phyloP scores from a whole-genome alignment of 1,140 invertebrate species.

The Pseudobourletiella spinata region DNA sequence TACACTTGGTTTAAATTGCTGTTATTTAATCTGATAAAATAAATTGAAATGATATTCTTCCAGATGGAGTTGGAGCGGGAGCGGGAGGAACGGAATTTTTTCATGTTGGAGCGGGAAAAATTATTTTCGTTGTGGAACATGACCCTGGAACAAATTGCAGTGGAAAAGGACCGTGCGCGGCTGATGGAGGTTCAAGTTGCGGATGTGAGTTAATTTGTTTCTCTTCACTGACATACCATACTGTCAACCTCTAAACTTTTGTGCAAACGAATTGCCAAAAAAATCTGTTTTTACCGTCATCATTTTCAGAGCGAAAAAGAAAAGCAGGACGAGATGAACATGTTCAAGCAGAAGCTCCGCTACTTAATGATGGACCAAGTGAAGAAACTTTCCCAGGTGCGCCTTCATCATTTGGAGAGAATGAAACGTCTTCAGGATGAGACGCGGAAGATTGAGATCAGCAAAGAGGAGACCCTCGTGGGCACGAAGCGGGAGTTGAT shows the following conservation, averaged over 20 bases:
- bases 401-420: constrained; percentile 28
- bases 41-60: background rate
- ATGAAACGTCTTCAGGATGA: constrained; percentile 29
- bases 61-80: constrained; percentile 73
- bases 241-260: background rate
- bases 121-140: constrained; percentile 91
- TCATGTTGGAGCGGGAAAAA: constrained; percentile 90
- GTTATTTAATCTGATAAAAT: too few species aligned
- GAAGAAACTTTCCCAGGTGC: constrained; percentile 59
- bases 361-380: constrained; percentile 87
- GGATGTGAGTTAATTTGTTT: background rate
- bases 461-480: constrained; percentile 50
- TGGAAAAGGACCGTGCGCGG: constrained; percentile 56
- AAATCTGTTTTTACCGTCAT: too few species aligned
- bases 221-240: background rate
- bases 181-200: constrained; percentile 6
- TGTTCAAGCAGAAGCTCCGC: constrained; percentile 86
- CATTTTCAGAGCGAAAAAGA: constrained; percentile 63
- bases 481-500: constrained; percentile 63
- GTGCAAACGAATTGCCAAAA: too few species aligned
- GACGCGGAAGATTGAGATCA: constrained; percentile 15
- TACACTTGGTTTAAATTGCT: background rate
- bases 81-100: constrained; percentile 88
- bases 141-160: constrained; percentile 60
- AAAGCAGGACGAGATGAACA: constrained; percentile 75